phyloP scores from a whole-genome alignment of 2,797 vertebrate species.

The Spea hammondii region DNA sequence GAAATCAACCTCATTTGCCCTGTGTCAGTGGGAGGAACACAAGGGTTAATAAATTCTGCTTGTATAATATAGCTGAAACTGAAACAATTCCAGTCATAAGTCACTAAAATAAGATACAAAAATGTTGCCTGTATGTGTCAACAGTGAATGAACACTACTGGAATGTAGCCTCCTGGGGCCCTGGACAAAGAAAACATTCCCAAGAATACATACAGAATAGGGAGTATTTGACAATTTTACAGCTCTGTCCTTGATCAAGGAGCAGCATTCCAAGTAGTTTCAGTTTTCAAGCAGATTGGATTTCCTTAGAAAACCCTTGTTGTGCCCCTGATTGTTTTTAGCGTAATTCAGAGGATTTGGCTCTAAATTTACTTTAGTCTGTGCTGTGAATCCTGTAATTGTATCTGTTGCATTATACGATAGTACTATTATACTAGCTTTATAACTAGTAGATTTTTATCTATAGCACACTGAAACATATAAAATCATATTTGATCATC shows the following conservation, averaged over 20 bases:
- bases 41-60: not conserved
- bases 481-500: too few relatives aligned
- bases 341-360: constrained; percentile 42
- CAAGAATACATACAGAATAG: constrained; percentile 20
- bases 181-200: constrained; percentile 28
- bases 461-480: too few relatives aligned
- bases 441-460: too few relatives aligned
- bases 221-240: constrained; percentile 43
- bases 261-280: constrained; percentile 42
- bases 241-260: constrained; percentile 41
- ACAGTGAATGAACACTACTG: constrained; percentile 29
- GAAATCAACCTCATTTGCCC: too few relatives aligned
- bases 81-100: constrained; percentile 34
- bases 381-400: constrained; percentile 11
- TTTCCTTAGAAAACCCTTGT: constrained; percentile 33
- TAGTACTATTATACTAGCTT: too few relatives aligned
- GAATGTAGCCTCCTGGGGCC: constrained; percentile 31
- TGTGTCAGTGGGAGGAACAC: too few relatives aligned
- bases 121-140: constrained; percentile 26
- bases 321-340: constrained; percentile 29
- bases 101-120: constrained; percentile 23
- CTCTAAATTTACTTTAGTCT: constrained; percentile 13
- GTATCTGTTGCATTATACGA: not conserved
- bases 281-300: constrained; percentile 44
- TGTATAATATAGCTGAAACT: not conserved